Percentiles rank a stretch among this genome's conserved stretches.
Conservation (phyloP, 53 echinoderm and acorn worm genomes). For the Arbacia lixula region DNA sequence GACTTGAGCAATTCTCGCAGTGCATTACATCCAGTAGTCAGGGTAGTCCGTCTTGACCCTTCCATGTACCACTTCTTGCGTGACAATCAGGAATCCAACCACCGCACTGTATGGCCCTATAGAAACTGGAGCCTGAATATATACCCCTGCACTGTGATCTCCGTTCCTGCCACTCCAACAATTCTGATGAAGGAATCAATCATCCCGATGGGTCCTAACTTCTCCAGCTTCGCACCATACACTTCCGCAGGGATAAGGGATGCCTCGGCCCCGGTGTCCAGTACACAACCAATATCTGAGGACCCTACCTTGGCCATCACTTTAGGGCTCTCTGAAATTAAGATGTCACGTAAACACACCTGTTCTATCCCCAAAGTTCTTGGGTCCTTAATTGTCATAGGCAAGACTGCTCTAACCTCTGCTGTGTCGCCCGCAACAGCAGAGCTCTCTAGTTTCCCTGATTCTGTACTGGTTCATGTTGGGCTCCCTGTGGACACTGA, state of each 20-base stretch:
- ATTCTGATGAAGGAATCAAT: conserved; percentile 17
- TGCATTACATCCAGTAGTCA: conserved; percentile 44
- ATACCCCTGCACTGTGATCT: conserved; percentile 54
- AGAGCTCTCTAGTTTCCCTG: background rate
- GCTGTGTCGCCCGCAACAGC: background rate
- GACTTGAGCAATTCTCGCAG: background rate
- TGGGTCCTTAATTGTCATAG: background rate
- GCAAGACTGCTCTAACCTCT: background rate
- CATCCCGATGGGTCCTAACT: background rate
- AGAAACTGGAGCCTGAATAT: conserved; percentile 13
- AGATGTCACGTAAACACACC: no score
- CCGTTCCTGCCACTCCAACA: conserved; percentile 47
- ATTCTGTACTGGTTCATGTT: background rate
- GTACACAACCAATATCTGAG: conserved; percentile 28
- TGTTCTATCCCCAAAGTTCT: no score
- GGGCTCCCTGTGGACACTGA: background rate
- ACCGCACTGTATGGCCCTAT: conserved; percentile 1
- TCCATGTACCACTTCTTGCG: background rate
- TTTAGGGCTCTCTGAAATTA: conserved; percentile 40
- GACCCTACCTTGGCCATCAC: conserved; percentile 14
- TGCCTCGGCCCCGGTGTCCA: conserved; percentile 56
- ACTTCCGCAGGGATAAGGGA: conserved; percentile 54
- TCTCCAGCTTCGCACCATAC: conserved; percentile 26
- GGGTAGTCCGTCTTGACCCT: background rate
- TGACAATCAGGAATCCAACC: conserved; percentile 52